Percentiles rank a stretch among this genome's conserved stretches.
phyloP scores from a whole-genome alignment of 2,113 vertebrate genomes.

The Brevimyrus niger region DNA sequence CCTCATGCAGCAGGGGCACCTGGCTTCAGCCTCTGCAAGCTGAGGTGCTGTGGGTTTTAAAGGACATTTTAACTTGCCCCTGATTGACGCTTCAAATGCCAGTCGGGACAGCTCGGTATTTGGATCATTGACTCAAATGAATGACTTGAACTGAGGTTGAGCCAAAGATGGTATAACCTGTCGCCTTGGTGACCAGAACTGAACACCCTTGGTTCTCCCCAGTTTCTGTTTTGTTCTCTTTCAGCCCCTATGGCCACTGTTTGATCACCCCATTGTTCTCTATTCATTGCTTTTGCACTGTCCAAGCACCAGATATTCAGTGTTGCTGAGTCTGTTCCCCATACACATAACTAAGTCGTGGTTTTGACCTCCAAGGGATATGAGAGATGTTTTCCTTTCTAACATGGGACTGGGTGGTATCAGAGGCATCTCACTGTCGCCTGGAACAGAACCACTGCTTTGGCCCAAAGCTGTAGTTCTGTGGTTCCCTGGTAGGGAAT shows the following conservation, averaged over 20 bases:
- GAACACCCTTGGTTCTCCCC: not conserved
- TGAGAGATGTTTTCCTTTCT: not conserved
- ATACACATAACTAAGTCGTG: not conserved
- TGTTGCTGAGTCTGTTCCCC: not conserved
- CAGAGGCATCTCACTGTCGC: not conserved
- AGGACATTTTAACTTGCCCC: not conserved
- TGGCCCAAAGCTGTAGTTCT: not conserved
- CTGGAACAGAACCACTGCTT: not conserved
- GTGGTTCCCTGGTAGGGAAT: not conserved
- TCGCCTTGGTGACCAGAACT: not conserved
- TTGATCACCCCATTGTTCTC: not conserved
- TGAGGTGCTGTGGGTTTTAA: not conserved
- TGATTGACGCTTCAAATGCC: not conserved
- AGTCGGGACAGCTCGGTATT: not conserved
- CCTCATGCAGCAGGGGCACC: not conserved
- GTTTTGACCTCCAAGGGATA: not conserved
- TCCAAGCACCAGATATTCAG: not conserved
- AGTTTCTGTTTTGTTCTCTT: not conserved
- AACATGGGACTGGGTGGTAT: not conserved
- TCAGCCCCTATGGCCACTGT: not conserved
- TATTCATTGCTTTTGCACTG: not conserved
- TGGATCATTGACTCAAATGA: not conserved
- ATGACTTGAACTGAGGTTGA: not conserved
- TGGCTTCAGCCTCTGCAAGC: not conserved
- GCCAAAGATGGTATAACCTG: not conserved